A percentile compares a stretch with the other conserved stretches of the same genome.
Conservation (phyloP, 2,113 vertebrate genomes). For the Coreoperca whiteheadi region DNA sequence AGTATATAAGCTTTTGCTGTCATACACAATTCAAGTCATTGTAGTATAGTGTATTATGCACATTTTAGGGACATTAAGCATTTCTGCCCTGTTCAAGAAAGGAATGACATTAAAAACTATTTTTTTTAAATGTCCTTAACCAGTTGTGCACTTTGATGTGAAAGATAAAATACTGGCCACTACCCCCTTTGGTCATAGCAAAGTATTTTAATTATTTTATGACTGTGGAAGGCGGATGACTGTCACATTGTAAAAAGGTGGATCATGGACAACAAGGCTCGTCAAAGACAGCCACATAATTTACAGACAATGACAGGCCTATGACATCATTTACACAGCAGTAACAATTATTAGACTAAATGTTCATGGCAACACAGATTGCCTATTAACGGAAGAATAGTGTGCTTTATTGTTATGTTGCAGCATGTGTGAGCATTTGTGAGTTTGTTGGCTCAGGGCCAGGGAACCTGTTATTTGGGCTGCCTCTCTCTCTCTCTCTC, state of each 20-base stretch:
- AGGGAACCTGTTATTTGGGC: constrained; percentile 77
- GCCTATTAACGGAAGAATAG: constrained; percentile 76
- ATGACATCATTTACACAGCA: constrained; percentile 80
- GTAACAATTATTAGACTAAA: constrained; percentile 79
- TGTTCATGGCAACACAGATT: constrained; percentile 79
- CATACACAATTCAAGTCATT: constrained; percentile 13
- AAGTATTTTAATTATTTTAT: constrained; percentile 28
- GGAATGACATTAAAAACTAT: not conserved
- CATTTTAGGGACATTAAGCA: not conserved
- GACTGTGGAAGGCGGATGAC: not conserved
- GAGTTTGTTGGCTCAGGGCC: constrained; percentile 77
- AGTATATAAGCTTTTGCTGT: constrained; percentile 9
- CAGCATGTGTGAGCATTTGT: constrained; percentile 75
- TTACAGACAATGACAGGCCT: constrained; percentile 69
- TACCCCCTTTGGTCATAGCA: not conserved
- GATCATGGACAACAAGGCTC: constrained; percentile 58
- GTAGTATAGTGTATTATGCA: not conserved
- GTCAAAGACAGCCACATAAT: constrained; percentile 60
- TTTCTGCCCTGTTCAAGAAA: not conserved
- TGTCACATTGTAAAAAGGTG: constrained; percentile 61
- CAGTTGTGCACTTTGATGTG: not conserved
- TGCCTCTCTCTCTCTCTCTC: constrained; percentile 31
- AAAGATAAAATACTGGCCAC: constrained; percentile 9
- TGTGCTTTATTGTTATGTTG: constrained; percentile 79
- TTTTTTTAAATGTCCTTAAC: not conserved